A percentile compares a stretch with the other conserved stretches of the same genome.
These are phyloP conservation scores for Boulengeromyrus knoepffleri DNA, from an alignment of 2,113 vertebrate species.

Conservation along the genomic window DNA sequence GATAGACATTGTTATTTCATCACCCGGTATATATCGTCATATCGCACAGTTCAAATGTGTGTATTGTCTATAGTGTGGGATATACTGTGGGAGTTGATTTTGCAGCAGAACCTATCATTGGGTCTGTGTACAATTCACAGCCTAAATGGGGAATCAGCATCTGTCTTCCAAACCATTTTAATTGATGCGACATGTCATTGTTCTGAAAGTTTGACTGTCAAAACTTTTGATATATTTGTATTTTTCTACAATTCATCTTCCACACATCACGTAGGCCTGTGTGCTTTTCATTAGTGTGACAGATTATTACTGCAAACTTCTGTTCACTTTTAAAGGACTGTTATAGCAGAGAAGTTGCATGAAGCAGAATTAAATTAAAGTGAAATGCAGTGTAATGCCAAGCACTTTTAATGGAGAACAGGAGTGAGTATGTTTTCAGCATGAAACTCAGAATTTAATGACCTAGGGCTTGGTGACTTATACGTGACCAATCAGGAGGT, in stretches of 20 bases:
- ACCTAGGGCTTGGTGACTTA: not conserved
- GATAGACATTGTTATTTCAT: too few species aligned
- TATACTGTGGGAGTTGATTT: not conserved
- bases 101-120: constrained; percentile 32
- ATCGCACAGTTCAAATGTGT: not conserved
- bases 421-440: not conserved
- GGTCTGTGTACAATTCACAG: constrained; percentile 46
- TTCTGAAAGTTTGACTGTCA: constrained; percentile 53
- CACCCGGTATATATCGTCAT: too few species aligned
- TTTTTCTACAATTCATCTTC: constrained; percentile 53
- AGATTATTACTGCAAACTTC: constrained; percentile 46
- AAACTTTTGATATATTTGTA: constrained; percentile 58
- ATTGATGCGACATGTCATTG: constrained; percentile 52
- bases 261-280: constrained; percentile 41
- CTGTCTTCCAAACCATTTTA: constrained; percentile 43
- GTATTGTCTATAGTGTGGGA: not conserved
- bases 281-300: constrained; percentile 58
- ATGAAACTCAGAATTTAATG: not conserved
- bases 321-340: constrained; percentile 33
- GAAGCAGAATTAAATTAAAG: constrained; percentile 14
- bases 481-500: not conserved
- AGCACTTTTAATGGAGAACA: not conserved
- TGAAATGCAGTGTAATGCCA: not conserved
- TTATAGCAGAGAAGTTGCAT: not conserved
- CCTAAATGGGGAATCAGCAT: constrained; percentile 24